Evolutionary conservation across 2,113 vertebrate genomes (phyloP), one percentile per base, ranked within the genome.

Genomic region (Dicrurus megarhynchus): DNA sequence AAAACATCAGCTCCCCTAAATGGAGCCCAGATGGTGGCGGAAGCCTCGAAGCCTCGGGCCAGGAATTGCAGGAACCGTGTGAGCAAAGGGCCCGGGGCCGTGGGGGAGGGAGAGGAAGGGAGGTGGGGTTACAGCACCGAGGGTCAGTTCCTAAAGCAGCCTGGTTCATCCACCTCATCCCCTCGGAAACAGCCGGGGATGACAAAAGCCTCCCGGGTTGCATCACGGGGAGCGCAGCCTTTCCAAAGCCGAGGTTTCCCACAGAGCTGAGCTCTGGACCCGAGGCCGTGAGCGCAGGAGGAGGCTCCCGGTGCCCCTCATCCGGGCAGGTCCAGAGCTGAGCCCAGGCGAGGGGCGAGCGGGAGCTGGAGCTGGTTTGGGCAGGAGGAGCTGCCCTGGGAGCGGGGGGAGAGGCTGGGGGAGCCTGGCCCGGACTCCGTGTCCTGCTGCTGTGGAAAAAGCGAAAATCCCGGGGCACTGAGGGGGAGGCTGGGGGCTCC

Each of bases 1-100:
- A 96, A 96, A 96, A 91, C 93, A 97, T 96, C 96, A 97, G 89
- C 95, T 97, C 93, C 95, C 95, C 96, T 96, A 96, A 96, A 96
- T 96, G 95, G 95, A 96, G 95, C 95, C 95, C 96, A 97, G 96
- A 96, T 96, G 96, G 95, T 79, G 93, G 95, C 77, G 81, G 94
- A 79, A 95, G 79, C 63, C 73, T 86, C 27, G 37, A 13, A 90
- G 84, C 57, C 14, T 0, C 19, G 91, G 90, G 94, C 93, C 88
- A 50, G 90, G 94, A 88, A 75, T 77, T 56, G 69, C 60, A 82
- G 52, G 86, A 74, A 10, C 77, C 10, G 33, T 59, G 77, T 2
- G 77, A 82, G 77, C 75, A 4, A 56, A 61, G 64, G 83, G 94
- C 67, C 67, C 2, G 10, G 82, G 69, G 44, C 37, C 3, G 6